Evolutionary conservation across 2,113 vertebrate species (phyloP).

Genomic region (Phylloscopus whistleri): DNA sequence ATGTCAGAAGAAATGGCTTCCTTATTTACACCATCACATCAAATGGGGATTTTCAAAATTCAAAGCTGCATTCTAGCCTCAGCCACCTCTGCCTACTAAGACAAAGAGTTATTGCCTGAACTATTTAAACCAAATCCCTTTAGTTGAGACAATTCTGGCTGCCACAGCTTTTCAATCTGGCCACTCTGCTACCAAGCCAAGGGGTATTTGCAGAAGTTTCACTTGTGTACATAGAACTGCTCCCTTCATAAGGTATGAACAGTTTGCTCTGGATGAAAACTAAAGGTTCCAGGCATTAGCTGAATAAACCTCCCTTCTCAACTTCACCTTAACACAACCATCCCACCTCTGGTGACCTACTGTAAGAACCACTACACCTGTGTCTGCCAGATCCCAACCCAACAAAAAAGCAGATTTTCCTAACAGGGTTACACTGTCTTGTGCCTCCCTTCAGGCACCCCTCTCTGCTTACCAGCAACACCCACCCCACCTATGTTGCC

Average conservation of each 20-base stretch:
- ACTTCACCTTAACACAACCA: background rate
- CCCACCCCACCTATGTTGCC: rapidly evolving
- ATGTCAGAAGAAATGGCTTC: background rate
- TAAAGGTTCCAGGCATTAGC: background rate
- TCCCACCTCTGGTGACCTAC: background rate
- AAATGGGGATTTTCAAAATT: background rate
- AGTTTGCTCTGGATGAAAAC: background rate
- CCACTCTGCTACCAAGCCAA: background rate
- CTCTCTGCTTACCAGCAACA: background rate
- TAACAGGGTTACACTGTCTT: rapidly evolving
- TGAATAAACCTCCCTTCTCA: background rate
- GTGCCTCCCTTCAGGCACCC: background rate
- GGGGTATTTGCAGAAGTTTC: background rate
- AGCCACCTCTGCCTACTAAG: background rate
- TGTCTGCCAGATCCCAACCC: background rate
- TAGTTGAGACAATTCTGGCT: background rate
- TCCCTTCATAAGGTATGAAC: background rate
- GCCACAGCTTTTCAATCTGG: background rate
- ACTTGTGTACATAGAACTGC: background rate
- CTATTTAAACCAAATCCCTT: background rate
- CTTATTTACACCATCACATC: background rate
- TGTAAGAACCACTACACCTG: rapidly evolving
- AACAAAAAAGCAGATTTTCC: background rate
- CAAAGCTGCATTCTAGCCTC: background rate
- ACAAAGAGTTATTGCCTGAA: background rate